A percentile compares a stretch with the other conserved stretches of the same genome.
Conservation (phyloP, 2,888 invertebrate genomes). For the Autographa pulchrina region DNA sequence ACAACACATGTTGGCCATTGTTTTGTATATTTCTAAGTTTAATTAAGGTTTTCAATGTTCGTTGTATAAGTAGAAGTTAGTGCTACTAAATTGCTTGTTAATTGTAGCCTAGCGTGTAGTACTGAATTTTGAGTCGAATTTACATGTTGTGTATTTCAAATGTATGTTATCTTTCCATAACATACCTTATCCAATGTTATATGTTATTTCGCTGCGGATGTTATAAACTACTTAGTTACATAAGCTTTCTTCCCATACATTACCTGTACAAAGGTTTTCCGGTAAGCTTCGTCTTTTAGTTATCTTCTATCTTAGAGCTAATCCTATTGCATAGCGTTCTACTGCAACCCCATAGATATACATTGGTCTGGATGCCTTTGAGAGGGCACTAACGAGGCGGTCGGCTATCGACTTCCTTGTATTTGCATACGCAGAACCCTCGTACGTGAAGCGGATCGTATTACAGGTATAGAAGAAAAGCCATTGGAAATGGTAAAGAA, state of each 20-base stretch:
- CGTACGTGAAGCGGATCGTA: conserved; percentile 36
- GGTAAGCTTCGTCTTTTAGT: conserved; percentile 19
- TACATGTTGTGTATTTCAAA: too few relatives aligned
- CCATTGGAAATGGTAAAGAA: conserved; percentile 33
- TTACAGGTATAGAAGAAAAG: conserved; percentile 32
- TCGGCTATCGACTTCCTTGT: conserved; percentile 54
- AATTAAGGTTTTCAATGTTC: conserved; percentile 19
- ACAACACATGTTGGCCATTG: conserved; percentile 47
- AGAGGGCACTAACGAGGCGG: conserved; percentile 64
- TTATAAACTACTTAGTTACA: not conserved
- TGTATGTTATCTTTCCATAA: too few relatives aligned
- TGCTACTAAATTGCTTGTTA: not conserved
- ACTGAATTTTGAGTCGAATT: not conserved
- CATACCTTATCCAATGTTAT: too few relatives aligned
- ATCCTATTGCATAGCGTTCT: conserved; percentile 29
- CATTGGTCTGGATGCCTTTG: conserved; percentile 44
- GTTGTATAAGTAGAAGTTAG: conserved; percentile 13
- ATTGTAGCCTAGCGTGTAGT: not conserved
- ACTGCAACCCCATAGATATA: conserved; percentile 10
- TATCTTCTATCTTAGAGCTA: conserved; percentile 36
- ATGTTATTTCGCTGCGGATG: not conserved
- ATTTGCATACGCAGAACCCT: conserved; percentile 52
- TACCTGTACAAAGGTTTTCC: conserved; percentile 39
- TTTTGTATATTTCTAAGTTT: conserved; percentile 21
- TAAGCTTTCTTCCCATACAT: conserved; percentile 31